A percentile compares a stretch with the other conserved stretches of the same genome.
These are phyloP conservation scores for Silurus glanis DNA, from an alignment of 2,113 vertebrate genomes.

Conservation along the genomic window DNA sequence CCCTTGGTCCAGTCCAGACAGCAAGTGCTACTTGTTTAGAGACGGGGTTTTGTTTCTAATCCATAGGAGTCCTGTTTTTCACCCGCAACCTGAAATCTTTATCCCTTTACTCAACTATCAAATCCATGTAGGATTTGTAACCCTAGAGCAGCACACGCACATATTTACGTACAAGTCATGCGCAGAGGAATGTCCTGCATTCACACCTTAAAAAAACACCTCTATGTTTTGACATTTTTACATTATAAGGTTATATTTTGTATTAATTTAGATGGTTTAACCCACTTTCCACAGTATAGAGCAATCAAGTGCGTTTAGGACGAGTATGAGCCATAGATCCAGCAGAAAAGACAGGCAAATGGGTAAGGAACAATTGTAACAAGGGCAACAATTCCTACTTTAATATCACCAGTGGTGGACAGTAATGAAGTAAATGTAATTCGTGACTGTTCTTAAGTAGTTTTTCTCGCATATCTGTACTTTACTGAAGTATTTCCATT, in stretches of 20 bases:
- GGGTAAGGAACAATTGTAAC: neutral
- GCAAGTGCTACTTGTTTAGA: conserved; percentile 50
- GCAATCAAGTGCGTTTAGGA: neutral
- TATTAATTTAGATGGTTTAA: neutral
- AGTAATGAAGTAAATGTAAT: too few relatives aligned
- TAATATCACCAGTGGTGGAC: neutral
- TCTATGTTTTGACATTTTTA: neutral
- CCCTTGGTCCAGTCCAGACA: conserved; percentile 25
- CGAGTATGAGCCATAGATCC: neutral
- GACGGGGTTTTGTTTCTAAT: conserved; percentile 44
- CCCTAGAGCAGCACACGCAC: conserved; percentile 8
- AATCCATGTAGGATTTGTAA: conserved; percentile 30
- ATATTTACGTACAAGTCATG: conserved; percentile 29
- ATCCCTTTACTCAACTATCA: conserved; percentile 16
- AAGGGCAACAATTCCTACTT: neutral
- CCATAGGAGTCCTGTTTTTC: conserved; percentile 42
- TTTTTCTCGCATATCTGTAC: too few relatives aligned
- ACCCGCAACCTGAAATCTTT: conserved; percentile 29
- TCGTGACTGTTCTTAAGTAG: too few relatives aligned
- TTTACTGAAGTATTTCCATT: too few relatives aligned
- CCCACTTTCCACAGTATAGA: neutral
- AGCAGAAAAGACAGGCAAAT: neutral
- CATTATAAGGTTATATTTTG: neutral
- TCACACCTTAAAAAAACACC: conserved; percentile 3
- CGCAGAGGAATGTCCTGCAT: conserved; percentile 22